Conservation (phyloP, 2,113 vertebrate species). For the Dromaius novaehollandiae region DNA sequence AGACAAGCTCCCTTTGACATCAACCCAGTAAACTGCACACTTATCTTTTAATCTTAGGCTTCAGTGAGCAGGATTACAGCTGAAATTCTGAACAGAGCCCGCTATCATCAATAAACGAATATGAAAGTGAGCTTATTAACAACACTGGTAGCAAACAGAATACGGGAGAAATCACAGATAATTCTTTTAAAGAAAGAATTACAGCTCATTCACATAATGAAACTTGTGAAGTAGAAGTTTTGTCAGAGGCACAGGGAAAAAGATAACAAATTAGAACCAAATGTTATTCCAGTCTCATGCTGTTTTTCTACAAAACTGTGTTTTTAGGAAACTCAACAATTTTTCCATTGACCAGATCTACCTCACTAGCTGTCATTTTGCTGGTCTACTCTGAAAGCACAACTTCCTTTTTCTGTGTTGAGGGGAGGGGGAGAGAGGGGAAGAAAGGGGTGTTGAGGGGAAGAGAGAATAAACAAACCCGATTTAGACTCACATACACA, state of each 20-base stretch:
- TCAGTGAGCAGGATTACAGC: too few relatives aligned
- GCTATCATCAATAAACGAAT: background rate
- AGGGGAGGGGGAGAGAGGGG: too few relatives aligned
- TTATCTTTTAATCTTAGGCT: too few relatives aligned
- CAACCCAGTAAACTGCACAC: background rate
- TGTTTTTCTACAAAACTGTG: background rate
- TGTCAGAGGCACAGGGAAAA: background rate
- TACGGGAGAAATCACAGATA: background rate
- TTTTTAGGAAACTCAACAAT: conserved; percentile 23
- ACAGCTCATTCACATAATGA: background rate
- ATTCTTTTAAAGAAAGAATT: background rate
- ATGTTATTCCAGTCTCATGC: background rate
- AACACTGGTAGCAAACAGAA: background rate
- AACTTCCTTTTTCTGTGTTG: conserved; percentile 23
- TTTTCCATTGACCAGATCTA: conserved; percentile 18
- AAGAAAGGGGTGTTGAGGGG: too few relatives aligned
- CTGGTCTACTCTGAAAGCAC: background rate
- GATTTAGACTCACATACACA: background rate
- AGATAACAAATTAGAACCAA: background rate
- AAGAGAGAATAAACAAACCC: background rate
- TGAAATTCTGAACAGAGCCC: background rate
- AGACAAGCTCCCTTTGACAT: background rate
- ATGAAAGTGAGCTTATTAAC: background rate
- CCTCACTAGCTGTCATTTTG: background rate
- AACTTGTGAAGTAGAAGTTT: background rate